Conservation (phyloP, 2,888 invertebrate genomes). For the Eugnorisma glareosa region DNA sequence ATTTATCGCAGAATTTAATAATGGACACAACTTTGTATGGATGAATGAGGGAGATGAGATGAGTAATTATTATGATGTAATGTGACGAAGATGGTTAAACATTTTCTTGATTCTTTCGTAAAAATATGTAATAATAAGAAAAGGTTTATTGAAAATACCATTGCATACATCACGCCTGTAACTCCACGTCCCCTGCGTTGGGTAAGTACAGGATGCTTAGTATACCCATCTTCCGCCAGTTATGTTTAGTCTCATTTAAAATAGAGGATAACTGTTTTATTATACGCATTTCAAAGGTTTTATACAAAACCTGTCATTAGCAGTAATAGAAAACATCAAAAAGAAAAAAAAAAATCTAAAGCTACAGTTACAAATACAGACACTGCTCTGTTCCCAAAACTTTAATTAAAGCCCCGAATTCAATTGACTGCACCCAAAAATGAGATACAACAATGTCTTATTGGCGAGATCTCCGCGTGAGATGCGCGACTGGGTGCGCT, state of each 20-base stretch:
- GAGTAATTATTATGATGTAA: constrained; percentile 41
- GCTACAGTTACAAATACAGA: constrained; percentile 2
- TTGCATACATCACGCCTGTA: neutral
- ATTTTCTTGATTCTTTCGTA: constrained; percentile 5
- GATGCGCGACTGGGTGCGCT: constrained; percentile 40
- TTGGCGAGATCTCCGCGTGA: constrained; percentile 30
- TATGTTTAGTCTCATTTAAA: neutral
- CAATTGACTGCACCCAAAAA: constrained; percentile 28
- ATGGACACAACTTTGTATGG: constrained; percentile 44
- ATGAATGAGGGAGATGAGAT: constrained; percentile 39
- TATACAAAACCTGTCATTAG: neutral
- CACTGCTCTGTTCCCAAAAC: neutral
- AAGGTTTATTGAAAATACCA: neutral
- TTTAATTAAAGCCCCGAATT: constrained; percentile 22
- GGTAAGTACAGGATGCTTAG: neutral
- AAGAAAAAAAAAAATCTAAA: neutral
- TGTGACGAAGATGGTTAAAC: neutral
- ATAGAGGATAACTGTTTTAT: neutral
- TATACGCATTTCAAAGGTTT: neutral
- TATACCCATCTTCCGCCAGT: no score
- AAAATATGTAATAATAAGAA: neutral
- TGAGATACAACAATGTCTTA: constrained; percentile 45
- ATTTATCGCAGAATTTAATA: constrained; percentile 58
- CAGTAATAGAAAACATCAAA: neutral
- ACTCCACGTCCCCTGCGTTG: neutral